Conservation (phyloP, 1,140 invertebrate genomes). For the Onthophagus taurus region DNA sequence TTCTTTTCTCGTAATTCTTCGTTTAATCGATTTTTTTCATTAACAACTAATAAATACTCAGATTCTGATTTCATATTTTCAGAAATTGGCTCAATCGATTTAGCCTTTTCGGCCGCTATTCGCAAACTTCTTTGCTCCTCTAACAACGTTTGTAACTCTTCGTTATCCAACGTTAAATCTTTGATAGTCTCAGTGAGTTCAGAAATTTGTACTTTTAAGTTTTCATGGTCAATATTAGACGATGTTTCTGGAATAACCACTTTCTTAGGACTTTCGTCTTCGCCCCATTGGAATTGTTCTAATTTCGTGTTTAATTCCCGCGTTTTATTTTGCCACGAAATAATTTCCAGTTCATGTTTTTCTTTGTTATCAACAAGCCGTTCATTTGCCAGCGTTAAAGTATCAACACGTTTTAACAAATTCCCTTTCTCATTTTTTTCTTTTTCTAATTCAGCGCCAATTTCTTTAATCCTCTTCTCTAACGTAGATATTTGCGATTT, state of each 20-base stretch:
- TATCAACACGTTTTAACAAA: slow-evolving; percentile 59
- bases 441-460: slow-evolving; percentile 46
- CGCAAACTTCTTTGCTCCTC: slow-evolving; percentile 43
- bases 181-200: slow-evolving; percentile 45
- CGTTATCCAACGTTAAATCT: slow-evolving; percentile 58
- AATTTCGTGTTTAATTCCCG: slow-evolving; percentile 54
- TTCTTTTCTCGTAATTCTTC: slow-evolving; percentile 27
- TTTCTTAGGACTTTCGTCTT: slow-evolving; percentile 25
- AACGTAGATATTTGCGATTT: slow-evolving; percentile 53
- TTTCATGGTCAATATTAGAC: background rate
- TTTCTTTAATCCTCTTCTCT: slow-evolving; percentile 53
- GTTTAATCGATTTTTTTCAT: slow-evolving; percentile 26
- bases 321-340: slow-evolving; percentile 54
- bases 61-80: slow-evolving; percentile 17
- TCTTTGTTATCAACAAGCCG: slow-evolving; percentile 69
- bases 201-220: slow-evolving; percentile 28
- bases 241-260: background rate
- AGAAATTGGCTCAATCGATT: slow-evolving; percentile 10
- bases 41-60: slow-evolving; percentile 17
- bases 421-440: slow-evolving; percentile 54
- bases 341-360: slow-evolving; percentile 59
- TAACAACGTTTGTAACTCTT: slow-evolving; percentile 57
- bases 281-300: slow-evolving; percentile 48
- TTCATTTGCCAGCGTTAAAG: slow-evolving; percentile 67
- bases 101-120: slow-evolving; percentile 29